A percentile compares a stretch with the other conserved stretches of the same genome.
Conservation (phyloP, 2,888 invertebrate species). For the Chorisops tibialis region DNA sequence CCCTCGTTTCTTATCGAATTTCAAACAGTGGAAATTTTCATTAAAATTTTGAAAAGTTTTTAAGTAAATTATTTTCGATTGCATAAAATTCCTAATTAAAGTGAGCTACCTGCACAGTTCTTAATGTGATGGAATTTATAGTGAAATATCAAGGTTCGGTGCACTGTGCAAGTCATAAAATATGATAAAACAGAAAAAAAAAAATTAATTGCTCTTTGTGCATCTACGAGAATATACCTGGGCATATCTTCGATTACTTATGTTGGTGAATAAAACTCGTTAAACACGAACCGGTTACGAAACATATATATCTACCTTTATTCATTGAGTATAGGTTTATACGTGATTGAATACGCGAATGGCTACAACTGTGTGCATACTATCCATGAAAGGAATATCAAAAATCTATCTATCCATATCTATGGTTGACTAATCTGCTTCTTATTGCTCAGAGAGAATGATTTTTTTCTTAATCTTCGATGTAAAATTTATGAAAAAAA, state of each 20-base stretch:
- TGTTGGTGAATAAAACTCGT: slow-evolving; percentile 10
- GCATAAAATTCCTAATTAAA: slow-evolving; percentile 2
- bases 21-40: background rate
- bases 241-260: background rate
- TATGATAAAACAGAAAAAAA: too few relatives aligned
- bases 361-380: too few relatives aligned
- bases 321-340: too few relatives aligned
- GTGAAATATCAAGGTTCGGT: slow-evolving; percentile 9
- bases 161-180: slow-evolving; percentile 2
- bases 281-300: slow-evolving; percentile 18
- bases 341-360: too few relatives aligned
- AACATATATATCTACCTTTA: background rate
- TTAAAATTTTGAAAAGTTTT: too few relatives aligned
- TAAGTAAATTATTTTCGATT: background rate
- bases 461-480: too few relatives aligned
- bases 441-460: too few relatives aligned
- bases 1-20: background rate
- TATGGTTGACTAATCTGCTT: too few relatives aligned
- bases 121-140: background rate
- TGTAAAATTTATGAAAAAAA: too few relatives aligned
- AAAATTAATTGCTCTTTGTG: background rate
- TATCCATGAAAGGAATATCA: too few relatives aligned
- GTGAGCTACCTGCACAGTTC: background rate
- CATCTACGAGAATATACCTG: background rate
- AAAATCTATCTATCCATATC: too few relatives aligned